Evolutionary conservation across 2,888 invertebrate species (phyloP), one percentile per base, ranked within the genome.

Genomic region (Parnassius smintheus): DNA sequence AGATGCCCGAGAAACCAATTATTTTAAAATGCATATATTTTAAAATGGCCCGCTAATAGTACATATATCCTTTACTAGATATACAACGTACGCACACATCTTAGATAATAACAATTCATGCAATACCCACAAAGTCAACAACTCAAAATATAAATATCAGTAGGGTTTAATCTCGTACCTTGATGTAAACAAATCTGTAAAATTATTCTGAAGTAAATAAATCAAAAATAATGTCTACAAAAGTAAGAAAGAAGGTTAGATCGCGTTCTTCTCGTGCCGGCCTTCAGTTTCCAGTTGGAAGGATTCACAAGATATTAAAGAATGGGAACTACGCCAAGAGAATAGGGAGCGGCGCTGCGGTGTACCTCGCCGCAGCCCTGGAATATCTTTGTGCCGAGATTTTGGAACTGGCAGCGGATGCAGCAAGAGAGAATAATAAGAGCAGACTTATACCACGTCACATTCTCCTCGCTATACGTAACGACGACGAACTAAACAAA

Each of bases 311-410:
- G 70, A 88, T 93, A 12, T 77, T 94, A 2, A 80, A 92, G 0
- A 93, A 93, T 68, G 94, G 94, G 4, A 93, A 94, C 76, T 94
- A 92, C 71, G 93, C 94, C 0, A 93, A 93, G 44, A 80, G 93
- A 42, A 86, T 93, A 0, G 93, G 93, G 0, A 83, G 68, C 2
- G 92, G 92, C 0, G 93, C 93, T 0, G 86, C 93, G 0, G 86
- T 93, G 1, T 93, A 91, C 69, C 70, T 93, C 1, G 91, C 93
- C 0, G 93, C 93, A 8, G 94, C 93, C 0, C 77, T 95, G 73
- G 94, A 95, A 70, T 95, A 95, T 69, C 75, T 95, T 35, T 93
- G 94, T 0, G 95, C 95, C 18, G 95, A 96, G 86, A 93, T 94
- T 18, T 73, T 94, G 63, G 94, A 94, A 70, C 84, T 94, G 73